These are phyloP conservation scores for Eutolmus rufibarbis DNA, from an alignment of 2,888 invertebrate species.

Conservation along the genomic window DNA sequence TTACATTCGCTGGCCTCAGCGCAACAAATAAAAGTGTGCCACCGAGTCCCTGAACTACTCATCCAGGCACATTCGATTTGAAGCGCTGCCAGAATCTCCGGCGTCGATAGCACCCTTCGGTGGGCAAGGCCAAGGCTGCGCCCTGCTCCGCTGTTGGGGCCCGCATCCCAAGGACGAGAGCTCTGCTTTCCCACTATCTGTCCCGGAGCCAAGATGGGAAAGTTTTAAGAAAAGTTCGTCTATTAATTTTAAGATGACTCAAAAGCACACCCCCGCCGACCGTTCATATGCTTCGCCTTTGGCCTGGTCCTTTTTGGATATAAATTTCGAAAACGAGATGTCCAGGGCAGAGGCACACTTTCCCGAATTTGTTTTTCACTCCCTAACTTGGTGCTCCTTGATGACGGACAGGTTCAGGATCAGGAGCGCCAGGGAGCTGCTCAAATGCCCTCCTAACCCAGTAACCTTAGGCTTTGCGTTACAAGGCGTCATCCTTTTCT, in stretches of 20 bases:
- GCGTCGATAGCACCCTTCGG: neutral
- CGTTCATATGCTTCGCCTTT: neutral
- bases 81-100: neutral
- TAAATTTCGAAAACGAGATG: neutral
- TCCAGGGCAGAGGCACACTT: neutral
- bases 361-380: neutral
- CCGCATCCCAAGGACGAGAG: neutral
- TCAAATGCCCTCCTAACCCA: neutral
- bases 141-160: neutral
- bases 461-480: neutral
- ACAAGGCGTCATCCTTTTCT: neutral
- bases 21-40: neutral
- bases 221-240: neutral
- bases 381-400: neutral
- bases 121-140: conserved; percentile 17
- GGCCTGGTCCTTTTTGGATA: neutral
- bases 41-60: neutral
- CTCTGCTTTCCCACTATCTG: neutral
- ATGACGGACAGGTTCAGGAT: neutral
- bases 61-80: conserved; percentile 26
- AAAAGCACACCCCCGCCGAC: neutral
- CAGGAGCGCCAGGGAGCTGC: neutral
- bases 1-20: neutral
- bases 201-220: neutral
- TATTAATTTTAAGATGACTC: neutral